These are phyloP conservation scores for Rana temporaria DNA, from an alignment of 2,113 vertebrate species.

Conservation along the genomic window DNA sequence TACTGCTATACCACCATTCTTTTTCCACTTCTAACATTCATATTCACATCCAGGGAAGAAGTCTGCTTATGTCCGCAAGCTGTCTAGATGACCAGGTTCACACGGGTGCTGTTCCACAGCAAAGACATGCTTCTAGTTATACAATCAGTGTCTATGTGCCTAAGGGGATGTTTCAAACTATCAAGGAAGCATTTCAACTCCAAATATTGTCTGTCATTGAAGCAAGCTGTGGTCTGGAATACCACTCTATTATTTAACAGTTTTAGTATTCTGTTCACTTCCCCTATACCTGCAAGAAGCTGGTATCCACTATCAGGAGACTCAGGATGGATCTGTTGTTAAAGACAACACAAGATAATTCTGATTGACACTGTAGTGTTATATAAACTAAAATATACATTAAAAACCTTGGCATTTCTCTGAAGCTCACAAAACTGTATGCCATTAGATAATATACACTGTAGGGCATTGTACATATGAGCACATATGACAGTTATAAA, in stretches of 20 bases:
- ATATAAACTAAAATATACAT: no score
- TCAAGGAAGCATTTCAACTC: conserved; percentile 45
- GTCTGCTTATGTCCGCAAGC: neutral
- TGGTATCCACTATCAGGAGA: conserved; percentile 11
- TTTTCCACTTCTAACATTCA: neutral
- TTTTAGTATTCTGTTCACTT: conserved; percentile 12
- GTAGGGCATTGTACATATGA: no score
- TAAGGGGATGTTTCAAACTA: conserved; percentile 47
- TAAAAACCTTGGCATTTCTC: no score
- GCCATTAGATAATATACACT: no score
- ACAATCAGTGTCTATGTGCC: conserved; percentile 30
- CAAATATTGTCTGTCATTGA: conserved; percentile 44
- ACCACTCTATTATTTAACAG: conserved; percentile 26
- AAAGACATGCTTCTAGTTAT: conserved; percentile 36
- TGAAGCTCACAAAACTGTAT: no score
- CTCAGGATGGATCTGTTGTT: conserved; percentile 12
- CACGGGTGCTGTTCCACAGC: neutral
- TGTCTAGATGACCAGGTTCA: conserved; percentile 2
- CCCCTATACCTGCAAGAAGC: conserved; percentile 8
- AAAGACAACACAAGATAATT: neutral
- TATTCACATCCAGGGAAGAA: conserved; percentile 21
- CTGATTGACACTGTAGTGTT: neutral
- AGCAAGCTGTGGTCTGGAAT: conserved; percentile 35
- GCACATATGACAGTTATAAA: no score
- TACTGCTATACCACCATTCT: conserved; percentile 21